These are phyloP conservation scores for Acropora tenuis DNA, from an alignment of 64 coral and sea anemone genomes.

Conservation along the genomic window DNA sequence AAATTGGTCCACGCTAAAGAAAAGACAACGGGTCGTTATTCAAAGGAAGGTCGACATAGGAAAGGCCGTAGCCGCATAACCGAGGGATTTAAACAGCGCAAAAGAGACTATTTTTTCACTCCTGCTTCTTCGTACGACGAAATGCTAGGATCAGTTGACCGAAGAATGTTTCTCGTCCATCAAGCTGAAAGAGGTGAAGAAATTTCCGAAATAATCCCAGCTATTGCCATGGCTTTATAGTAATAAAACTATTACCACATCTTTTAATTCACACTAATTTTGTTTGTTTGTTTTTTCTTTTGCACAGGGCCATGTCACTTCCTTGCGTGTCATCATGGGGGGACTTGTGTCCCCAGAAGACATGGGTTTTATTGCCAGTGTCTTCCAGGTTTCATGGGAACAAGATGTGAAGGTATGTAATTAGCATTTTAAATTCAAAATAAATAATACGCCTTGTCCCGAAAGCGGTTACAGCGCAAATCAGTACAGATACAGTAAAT, in stretches of 20 bases:
- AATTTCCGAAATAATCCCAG: no score
- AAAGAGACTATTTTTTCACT: constrained; percentile 22
- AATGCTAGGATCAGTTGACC: constrained; percentile 9
- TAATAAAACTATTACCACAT: no score
- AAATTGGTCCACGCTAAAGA: not conserved
- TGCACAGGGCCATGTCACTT: constrained; percentile 39
- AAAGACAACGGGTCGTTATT: not conserved
- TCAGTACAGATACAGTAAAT: no score
- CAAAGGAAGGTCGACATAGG: not conserved
- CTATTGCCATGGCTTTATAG: no score
- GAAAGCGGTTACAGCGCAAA: no score
- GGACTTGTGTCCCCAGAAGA: constrained; percentile 28
- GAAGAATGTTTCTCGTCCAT: constrained; percentile 24
- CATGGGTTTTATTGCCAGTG: constrained; percentile 75
- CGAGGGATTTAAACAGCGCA: not conserved
- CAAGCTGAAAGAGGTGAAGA: constrained; percentile 16
- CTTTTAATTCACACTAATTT: no score
- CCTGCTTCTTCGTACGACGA: not conserved
- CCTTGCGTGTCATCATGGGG: constrained; percentile 56
- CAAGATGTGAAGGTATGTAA: constrained; percentile 70
- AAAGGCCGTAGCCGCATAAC: not conserved
- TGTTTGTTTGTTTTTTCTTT: not conserved
- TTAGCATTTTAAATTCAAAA: no score
- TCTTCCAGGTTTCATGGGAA: constrained; percentile 70
- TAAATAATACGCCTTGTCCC: no score